Conservation (phyloP, 2,113 vertebrate species). For the Bufo bufo region DNA sequence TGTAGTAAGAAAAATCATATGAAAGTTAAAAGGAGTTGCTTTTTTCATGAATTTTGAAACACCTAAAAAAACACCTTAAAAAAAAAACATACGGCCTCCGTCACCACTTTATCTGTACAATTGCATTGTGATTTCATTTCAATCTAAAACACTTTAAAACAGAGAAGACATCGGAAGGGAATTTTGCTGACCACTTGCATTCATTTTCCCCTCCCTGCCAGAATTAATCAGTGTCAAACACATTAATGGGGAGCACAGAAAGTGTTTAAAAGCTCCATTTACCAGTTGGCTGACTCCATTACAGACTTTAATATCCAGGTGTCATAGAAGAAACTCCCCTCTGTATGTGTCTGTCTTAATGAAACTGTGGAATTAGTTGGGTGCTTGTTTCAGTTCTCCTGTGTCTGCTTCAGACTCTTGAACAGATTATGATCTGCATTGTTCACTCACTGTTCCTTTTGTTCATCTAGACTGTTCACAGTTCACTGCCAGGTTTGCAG, state of each 20-base stretch:
- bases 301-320: constrained; percentile 58
- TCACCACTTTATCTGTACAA: constrained; percentile 1
- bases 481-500: constrained; percentile 31
- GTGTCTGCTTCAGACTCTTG: constrained; percentile 14
- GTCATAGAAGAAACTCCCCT: constrained; percentile 55
- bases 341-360: constrained; percentile 58
- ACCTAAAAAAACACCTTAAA: neutral
- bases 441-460: constrained; percentile 51
- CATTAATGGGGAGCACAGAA: constrained; percentile 58
- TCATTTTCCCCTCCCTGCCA: constrained; percentile 54
- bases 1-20: neutral
- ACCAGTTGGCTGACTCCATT: constrained; percentile 60
- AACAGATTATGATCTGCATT: constrained; percentile 50
- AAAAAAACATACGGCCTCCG: neutral
- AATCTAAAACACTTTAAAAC: constrained; percentile 33
- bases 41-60: neutral
- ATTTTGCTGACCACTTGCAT: constrained; percentile 56
- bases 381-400: constrained; percentile 52
- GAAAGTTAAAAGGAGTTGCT: neutral
- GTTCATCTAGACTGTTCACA: constrained; percentile 32
- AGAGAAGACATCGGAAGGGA: constrained; percentile 2
- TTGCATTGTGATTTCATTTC: neutral
- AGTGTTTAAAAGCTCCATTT: constrained; percentile 60
- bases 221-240: constrained; percentile 53
- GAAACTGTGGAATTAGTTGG: constrained; percentile 56